phyloP scores from a whole-genome alignment of 2,888 invertebrate genomes.

The Thereva nobilitata region DNA sequence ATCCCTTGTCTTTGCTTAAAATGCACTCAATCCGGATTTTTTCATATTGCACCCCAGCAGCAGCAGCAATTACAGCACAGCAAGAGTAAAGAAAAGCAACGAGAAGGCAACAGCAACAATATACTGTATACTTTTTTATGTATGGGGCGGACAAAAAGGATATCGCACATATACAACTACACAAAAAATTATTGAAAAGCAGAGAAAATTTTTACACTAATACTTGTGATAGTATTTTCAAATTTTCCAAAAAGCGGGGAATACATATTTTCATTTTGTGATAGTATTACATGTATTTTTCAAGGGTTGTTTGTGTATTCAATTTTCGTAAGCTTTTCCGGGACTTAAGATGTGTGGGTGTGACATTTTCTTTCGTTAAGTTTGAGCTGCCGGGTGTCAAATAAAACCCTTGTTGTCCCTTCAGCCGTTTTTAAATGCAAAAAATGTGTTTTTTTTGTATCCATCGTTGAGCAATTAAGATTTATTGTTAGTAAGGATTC shows the following conservation, averaged over 20 bases:
- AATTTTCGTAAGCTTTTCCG: constrained; percentile 4
- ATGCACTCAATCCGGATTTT: constrained; percentile 27
- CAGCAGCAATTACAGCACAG: constrained; percentile 26
- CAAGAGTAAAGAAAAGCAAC: constrained; percentile 22
- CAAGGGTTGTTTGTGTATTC: no score
- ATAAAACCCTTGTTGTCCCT: neutral
- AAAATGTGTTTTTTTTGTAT: no score
- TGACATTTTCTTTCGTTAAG: constrained; percentile 28
- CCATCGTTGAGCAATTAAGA: no score
- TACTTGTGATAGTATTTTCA: no score
- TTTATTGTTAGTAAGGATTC: no score
- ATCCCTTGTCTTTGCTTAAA: constrained; percentile 7
- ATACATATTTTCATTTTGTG: no score
- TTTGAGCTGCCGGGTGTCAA: constrained; percentile 11
- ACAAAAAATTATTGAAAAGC: neutral
- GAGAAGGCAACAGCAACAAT: constrained; percentile 29
- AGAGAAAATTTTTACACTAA: no score
- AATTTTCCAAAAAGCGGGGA: no score
- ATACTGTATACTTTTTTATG: constrained; percentile 7
- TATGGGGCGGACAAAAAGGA: neutral
- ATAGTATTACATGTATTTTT: no score
- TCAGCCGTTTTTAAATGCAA: no score
- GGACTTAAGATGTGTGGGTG: constrained; percentile 8
- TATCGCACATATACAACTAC: constrained; percentile 13
- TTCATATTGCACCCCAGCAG: constrained; percentile 22